Evolutionary conservation across 2,113 vertebrate genomes (phyloP).

Genomic region (Heptranchias perlo): DNA sequence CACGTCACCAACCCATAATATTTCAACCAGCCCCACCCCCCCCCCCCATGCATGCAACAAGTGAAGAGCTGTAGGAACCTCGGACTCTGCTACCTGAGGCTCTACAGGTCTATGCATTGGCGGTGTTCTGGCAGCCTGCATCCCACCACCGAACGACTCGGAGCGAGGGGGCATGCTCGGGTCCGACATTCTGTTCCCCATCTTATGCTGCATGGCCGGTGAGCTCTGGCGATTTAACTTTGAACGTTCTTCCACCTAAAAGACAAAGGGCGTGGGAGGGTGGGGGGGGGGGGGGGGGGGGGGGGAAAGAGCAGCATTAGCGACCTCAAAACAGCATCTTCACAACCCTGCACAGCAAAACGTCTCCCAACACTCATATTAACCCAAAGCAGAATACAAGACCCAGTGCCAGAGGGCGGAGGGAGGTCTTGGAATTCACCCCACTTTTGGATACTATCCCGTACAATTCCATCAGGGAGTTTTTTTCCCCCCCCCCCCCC

Average conservation of each 20-base stretch:
- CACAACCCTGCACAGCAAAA: neutral
- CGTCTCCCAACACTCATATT: neutral
- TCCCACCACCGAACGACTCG: slow-evolving; percentile 91
- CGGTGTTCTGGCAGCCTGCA: slow-evolving; percentile 85
- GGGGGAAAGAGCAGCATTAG: neutral
- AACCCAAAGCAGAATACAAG: neutral
- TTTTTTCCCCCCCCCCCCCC: too few species aligned
- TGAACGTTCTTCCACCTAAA: slow-evolving; percentile 77
- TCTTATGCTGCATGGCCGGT: slow-evolving; percentile 87
- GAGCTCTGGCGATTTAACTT: slow-evolving; percentile 82
- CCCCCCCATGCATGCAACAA: neutral
- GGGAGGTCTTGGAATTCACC: neutral
- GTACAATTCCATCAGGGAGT: neutral
- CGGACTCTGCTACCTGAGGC: slow-evolving; percentile 70
- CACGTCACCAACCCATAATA: neutral
- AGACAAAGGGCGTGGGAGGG: neutral
- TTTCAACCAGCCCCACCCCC: neutral
- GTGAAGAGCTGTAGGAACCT: neutral
- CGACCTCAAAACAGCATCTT: neutral
- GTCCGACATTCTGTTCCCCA: slow-evolving; percentile 94
- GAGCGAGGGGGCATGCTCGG: slow-evolving; percentile 90
- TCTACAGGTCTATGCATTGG: slow-evolving; percentile 89
- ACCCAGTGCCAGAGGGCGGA: neutral
- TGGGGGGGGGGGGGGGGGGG: neutral
- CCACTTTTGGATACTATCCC: neutral